Percentiles rank a stretch among this genome's conserved stretches.
Evolutionary conservation across 2,888 invertebrate species (phyloP).

Genomic region (Rambutsinella grinnellia): DNA sequence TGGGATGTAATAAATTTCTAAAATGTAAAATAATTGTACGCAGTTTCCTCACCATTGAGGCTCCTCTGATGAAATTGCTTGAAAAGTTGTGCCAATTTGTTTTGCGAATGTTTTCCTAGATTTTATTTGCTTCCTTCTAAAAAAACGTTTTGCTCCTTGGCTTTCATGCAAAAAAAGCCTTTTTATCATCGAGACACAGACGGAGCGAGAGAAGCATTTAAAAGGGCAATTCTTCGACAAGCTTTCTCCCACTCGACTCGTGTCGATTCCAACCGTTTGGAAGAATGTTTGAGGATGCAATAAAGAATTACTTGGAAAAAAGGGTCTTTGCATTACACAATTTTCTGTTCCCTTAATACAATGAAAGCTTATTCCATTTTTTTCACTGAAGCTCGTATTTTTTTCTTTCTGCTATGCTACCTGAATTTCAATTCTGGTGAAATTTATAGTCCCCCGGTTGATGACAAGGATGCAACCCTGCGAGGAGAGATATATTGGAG

Average conservation of each 20-base stretch:
- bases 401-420: slow-evolving; percentile 41
- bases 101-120: background rate
- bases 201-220: background rate
- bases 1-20: background rate
- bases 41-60: background rate
- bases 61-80: background rate
- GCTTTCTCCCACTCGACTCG: background rate
- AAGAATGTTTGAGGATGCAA: background rate
- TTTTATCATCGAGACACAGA: background rate
- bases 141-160: background rate
- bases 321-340: background rate
- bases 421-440: slow-evolving; percentile 60
- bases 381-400: background rate
- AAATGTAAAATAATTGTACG: background rate
- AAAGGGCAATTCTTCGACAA: background rate
- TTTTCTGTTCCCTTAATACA: background rate
- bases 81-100: background rate
- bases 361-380: background rate
- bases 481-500: slow-evolving; percentile 53
- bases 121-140: background rate
- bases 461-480: slow-evolving; percentile 56
- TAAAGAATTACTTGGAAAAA: background rate
- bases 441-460: slow-evolving; percentile 61
- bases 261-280: background rate
- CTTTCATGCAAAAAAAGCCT: background rate